phyloP scores from a whole-genome alignment of 2,113 vertebrate genomes.

The Alouatta palliata region DNA sequence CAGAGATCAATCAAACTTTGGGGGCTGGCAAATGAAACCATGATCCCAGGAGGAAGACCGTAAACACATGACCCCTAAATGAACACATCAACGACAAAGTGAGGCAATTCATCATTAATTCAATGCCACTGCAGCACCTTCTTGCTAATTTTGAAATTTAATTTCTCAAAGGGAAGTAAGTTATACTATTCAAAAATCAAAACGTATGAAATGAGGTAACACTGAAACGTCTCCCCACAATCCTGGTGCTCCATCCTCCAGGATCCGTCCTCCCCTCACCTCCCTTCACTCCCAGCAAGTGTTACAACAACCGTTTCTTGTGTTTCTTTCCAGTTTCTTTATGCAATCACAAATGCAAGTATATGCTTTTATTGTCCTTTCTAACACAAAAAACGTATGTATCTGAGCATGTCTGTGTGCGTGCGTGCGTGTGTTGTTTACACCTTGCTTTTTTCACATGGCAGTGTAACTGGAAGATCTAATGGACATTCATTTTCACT shows the following conservation, averaged over 20 bases:
- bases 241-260: rapidly evolving
- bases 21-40: not conserved
- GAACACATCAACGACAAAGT: not conserved
- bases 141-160: not conserved
- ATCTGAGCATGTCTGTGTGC: too few relatives aligned
- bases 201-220: rapidly evolving
- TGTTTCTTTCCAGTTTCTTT: not conserved
- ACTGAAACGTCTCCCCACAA: not conserved
- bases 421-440: rapidly evolving
- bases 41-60: not conserved
- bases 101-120: rapidly evolving
- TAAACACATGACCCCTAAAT: too few relatives aligned
- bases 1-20: slow-evolving; percentile 69
- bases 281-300: rapidly evolving
- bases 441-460: not conserved
- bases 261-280: rapidly evolving
- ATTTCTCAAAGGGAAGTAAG: not conserved
- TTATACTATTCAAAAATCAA: not conserved
- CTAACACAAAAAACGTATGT: too few relatives aligned
- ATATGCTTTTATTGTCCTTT: rapidly evolving
- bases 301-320: rapidly evolving
- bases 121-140: rapidly evolving
- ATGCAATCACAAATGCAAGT: not conserved
- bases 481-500: rapidly evolving
- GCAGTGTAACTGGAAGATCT: rapidly evolving